Conservation (phyloP, 2,888 invertebrate genomes). For the Rhagonycha lutea region DNA sequence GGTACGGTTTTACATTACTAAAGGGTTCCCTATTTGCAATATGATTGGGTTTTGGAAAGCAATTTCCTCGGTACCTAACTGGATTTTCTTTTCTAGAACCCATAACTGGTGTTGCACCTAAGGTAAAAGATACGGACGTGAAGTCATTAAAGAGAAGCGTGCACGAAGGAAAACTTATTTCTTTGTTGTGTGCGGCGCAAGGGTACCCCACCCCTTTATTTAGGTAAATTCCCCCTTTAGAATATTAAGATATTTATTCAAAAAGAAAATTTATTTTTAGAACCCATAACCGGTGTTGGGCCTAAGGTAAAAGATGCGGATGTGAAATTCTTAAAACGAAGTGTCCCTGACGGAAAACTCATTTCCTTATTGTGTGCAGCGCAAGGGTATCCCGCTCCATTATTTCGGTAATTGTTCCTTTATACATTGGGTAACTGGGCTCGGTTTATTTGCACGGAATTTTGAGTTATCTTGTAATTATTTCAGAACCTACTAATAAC, state of each 20-base stretch:
- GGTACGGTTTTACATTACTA: conserved; percentile 37
- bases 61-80: neutral
- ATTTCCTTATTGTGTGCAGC: conserved; percentile 57
- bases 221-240: conserved; percentile 60
- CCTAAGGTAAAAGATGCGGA: conserved; percentile 58
- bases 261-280: conserved; percentile 37
- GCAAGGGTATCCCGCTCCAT: conserved; percentile 65
- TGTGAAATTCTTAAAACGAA: conserved; percentile 54
- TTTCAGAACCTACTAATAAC: conserved; percentile 71
- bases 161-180: conserved; percentile 43
- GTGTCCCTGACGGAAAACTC: conserved; percentile 43
- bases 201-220: conserved; percentile 66
- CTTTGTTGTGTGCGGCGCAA: conserved; percentile 58
- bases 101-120: conserved; percentile 57
- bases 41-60: neutral
- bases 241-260: neutral
- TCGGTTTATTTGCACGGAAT: neutral
- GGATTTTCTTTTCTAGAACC: conserved; percentile 48
- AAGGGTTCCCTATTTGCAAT: conserved; percentile 63
- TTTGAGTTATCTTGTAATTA: conserved; percentile 34
- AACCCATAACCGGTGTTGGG: conserved; percentile 57
- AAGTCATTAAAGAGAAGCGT: conserved; percentile 54
- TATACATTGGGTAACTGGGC: neutral
- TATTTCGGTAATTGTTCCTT: conserved; percentile 61
- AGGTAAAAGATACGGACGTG: conserved; percentile 56